Evolutionary conservation across 2,888 invertebrate genomes (phyloP).

Genomic region (Erebia epiphron): DNA sequence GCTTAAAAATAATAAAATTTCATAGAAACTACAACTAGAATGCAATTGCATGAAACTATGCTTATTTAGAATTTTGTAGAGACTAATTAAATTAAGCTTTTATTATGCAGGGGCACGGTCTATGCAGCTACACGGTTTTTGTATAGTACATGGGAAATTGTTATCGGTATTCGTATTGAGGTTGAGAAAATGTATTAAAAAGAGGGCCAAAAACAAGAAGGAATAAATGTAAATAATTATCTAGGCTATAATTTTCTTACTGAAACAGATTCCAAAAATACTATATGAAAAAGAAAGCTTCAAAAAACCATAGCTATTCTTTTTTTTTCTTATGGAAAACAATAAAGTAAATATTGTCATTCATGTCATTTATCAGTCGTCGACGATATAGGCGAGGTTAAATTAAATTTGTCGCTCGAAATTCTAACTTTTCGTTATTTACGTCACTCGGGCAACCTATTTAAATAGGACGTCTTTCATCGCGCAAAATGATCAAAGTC

Average conservation of each 20-base stretch:
- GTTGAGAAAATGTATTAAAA: no score
- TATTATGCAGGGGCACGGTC: conserved; percentile 20
- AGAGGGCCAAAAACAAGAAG: no score
- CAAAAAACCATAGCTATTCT: no score
- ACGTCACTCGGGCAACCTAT: conserved; percentile 1
- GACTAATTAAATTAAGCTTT: conserved; percentile 16
- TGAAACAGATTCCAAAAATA: not conserved
- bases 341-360: no score
- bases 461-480: conserved; percentile 4
- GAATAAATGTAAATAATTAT: not conserved
- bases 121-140: not conserved
- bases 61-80: conserved; percentile 9
- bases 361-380: not conserved
- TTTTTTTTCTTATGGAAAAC: no score
- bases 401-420: not conserved
- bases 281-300: not conserved
- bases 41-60: not conserved
- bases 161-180: no score
- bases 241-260: not conserved
- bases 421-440: conserved; percentile 1
- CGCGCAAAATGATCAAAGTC: conserved; percentile 22
- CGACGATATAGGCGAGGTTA: not conserved
- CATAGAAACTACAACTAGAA: not conserved
- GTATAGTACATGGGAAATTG: not conserved
- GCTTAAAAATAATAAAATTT: no score